phyloP scores from a whole-genome alignment of 2,888 invertebrate species.

The Volucella inflata region DNA sequence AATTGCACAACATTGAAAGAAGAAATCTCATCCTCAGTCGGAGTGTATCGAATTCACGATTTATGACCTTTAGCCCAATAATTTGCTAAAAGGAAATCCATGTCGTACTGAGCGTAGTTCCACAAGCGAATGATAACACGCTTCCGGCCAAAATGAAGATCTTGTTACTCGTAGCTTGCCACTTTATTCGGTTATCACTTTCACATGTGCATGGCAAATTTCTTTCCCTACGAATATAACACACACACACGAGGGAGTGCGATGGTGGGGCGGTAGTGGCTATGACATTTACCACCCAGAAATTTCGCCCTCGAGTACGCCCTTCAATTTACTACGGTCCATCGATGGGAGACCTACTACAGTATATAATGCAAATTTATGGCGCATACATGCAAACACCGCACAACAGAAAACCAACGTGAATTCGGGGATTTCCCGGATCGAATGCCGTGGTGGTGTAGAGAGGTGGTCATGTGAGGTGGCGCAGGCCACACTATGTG shows the following conservation, averaged over 20 bases:
- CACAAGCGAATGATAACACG: conserved; percentile 19
- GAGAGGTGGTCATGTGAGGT: conserved; percentile 4
- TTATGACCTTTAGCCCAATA: conserved; percentile 61
- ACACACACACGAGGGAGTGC: conserved; percentile 30
- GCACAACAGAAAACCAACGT: conserved; percentile 50
- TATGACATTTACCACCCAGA: conserved; percentile 50
- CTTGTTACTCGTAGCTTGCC: conserved; percentile 29
- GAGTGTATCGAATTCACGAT: conserved; percentile 39
- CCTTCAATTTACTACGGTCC: conserved; percentile 60
- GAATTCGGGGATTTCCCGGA: conserved; percentile 49
- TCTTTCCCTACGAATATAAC: conserved; percentile 19
- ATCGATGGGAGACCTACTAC: conserved; percentile 41
- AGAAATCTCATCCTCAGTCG: conserved; percentile 36
- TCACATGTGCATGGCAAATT: conserved; percentile 32
- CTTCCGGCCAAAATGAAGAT: conserved; percentile 23
- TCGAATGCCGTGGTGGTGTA: conserved; percentile 26
- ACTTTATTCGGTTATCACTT: conserved; percentile 12
- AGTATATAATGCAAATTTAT: conserved; percentile 70
- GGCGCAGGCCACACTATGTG: neutral
- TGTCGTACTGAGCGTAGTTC: conserved; percentile 32
- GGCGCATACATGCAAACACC: conserved; percentile 28
- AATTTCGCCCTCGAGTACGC: conserved; percentile 33
- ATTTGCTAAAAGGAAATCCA: conserved; percentile 69
- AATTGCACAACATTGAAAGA: conserved; percentile 55
- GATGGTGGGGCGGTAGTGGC: no score